phyloP scores from a whole-genome alignment of 1,140 invertebrate species.

The Ceratina calcarata region DNA sequence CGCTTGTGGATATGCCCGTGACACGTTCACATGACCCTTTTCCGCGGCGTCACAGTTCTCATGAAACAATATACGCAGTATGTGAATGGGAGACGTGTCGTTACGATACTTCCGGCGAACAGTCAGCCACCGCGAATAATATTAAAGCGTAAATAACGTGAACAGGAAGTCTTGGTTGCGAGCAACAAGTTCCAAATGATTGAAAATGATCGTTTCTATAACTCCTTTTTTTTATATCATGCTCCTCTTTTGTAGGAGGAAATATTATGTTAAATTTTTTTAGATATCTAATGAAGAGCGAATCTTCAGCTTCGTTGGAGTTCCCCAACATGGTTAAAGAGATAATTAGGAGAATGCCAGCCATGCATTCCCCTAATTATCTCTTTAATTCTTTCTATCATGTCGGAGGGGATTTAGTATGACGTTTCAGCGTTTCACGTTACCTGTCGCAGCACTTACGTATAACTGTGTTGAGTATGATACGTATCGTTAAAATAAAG shows the following conservation, averaged over 20 bases:
- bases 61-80: slow-evolving; percentile 76
- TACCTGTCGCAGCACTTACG: not conserved
- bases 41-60: slow-evolving; percentile 78
- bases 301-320: not conserved
- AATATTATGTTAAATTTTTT: not conserved
- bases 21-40: slow-evolving; percentile 79
- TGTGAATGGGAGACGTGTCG: slow-evolving; percentile 77
- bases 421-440: not conserved
- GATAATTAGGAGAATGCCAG: not conserved
- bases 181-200: no score
- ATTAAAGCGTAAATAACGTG: slow-evolving; percentile 55
- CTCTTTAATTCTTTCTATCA: not conserved
- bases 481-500: not conserved
- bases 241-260: not conserved
- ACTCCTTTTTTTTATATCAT: no score
- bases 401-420: not conserved
- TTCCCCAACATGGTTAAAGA: not conserved
- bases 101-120: slow-evolving; percentile 79
- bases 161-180: slow-evolving; percentile 27
- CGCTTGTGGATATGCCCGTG: slow-evolving; percentile 66
- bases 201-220: not conserved
- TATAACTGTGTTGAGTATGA: not conserved
- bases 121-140: slow-evolving; percentile 70
- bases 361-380: not conserved
- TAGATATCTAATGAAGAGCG: not conserved